phyloP scores from a whole-genome alignment of 2,888 invertebrate species.

The Spialia ferax region DNA sequence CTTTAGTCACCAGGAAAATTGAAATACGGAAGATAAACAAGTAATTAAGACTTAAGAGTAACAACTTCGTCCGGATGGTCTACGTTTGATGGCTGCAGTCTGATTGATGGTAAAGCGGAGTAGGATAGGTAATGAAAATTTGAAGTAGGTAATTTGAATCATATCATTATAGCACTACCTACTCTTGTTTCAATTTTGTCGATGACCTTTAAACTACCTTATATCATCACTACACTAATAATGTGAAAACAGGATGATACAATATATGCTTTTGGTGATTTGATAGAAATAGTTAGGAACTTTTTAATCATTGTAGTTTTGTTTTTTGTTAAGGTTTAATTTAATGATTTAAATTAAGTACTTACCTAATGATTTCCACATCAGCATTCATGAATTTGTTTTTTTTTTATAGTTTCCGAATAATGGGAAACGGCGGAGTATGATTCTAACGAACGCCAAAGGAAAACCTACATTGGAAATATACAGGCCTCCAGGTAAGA shows the following conservation, averaged over 20 bases:
- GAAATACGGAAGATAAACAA: no score
- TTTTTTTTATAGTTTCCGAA: conserved; percentile 80
- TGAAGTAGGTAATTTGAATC: not conserved
- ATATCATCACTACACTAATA: not conserved
- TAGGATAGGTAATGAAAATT: not conserved
- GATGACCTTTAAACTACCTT: not conserved
- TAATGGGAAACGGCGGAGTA: conserved; percentile 91
- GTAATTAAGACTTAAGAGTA: no score
- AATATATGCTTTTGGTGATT: not conserved
- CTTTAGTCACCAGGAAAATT: no score
- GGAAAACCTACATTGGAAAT: conserved; percentile 95
- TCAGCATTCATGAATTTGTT: not conserved
- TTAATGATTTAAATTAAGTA: no score
- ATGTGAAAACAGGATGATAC: no score
- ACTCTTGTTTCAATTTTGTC: not conserved
- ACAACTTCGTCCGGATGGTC: no score
- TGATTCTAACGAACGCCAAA: conserved; percentile 89
- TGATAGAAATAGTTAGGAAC: no score
- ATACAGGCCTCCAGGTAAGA: conserved; percentile 95
- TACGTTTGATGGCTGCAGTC: no score
- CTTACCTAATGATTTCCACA: not conserved
- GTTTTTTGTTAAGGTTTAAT: no score
- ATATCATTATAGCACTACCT: not conserved
- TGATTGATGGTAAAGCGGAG: no score
- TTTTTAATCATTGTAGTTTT: no score